Conservation (phyloP, 2,888 invertebrate species). For the Atherix ibis region DNA sequence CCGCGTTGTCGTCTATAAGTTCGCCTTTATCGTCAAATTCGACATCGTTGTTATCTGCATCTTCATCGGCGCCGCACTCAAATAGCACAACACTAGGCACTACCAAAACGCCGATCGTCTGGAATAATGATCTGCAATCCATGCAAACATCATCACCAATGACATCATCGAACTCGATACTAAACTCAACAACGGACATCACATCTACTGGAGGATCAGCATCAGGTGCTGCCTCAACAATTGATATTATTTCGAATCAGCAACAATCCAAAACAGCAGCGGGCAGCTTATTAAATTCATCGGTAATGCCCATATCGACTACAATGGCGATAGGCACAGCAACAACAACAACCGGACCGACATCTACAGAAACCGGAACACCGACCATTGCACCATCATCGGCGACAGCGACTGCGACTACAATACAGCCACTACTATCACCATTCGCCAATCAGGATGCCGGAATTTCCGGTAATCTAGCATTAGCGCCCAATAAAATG, state of each 20-base stretch:
- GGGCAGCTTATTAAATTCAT: too few relatives aligned
- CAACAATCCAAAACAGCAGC: too few relatives aligned
- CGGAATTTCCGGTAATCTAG: constrained; percentile 25
- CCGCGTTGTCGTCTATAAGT: background rate
- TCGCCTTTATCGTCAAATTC: constrained; percentile 4
- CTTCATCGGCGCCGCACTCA: background rate
- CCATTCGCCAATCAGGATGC: constrained; percentile 18
- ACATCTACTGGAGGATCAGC: too few relatives aligned
- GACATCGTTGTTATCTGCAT: constrained; percentile 3
- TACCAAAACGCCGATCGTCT: background rate
- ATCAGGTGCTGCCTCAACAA: too few relatives aligned
- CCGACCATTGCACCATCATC: constrained; percentile 13
- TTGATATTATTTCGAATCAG: too few relatives aligned
- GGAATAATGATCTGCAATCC: background rate
- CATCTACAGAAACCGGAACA: constrained; percentile 27
- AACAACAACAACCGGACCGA: constrained; percentile 1
- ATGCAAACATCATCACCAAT: constrained; percentile 1
- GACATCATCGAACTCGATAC: constrained; percentile 1
- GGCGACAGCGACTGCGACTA: constrained; percentile 17
- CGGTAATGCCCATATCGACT: too few relatives aligned
- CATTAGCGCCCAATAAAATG: constrained; percentile 30
- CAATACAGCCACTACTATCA: constrained; percentile 11
- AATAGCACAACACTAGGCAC: too few relatives aligned
- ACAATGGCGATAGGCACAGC: constrained; percentile 5
- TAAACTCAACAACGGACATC: constrained; percentile 5